Base-by-base conservation (phyloP, 2,113 vertebrate species). In the Ageneiosus marmoratus region DNA sequence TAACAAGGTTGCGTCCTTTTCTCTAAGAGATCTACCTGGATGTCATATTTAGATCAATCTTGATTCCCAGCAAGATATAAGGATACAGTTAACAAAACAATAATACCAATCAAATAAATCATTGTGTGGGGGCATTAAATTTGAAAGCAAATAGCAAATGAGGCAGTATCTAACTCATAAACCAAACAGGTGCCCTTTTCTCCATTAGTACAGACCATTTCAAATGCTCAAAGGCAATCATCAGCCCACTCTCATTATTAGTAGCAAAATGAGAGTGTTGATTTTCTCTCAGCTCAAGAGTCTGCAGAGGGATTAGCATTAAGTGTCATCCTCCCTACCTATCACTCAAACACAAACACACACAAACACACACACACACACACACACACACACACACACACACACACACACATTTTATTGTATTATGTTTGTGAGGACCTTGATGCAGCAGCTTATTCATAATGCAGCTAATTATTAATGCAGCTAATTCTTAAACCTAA, bases 251-350 rank as follows among this genome's bases (percentile, higher is more conserved):
- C 27, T 85, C 65, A 70, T 84, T 87, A 91, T 89, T 85, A 88
- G 72, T 80, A 88, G 34, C 80, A 86, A 89, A 82, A 86, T 84
- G 53, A 76, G 75, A 84, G 74, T 78, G 77, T 84, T 84, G 80
- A 81, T 76, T 85, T 82, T 70, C 70, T 78, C 90, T 90, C 83
- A 79, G 83, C 90, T 90, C 81, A 82, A 84, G 87, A 84, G 86
- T 90, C 83, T 88, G 86, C 87, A 89, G 86, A 86, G 78, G 82
- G 87, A 91, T 58, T 72, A 85, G 84, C 81, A 83, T 85, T 88
- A 91, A 92, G 90, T 87, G 87, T 80, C 75, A 72, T 86, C 74
- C 51, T 80, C 63, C 60, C 44, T 16, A 80, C 63, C 73, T 77
- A 88, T 67, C 84, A 83, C 46, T 22, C 84, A 80, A 83, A 62